These are phyloP conservation scores for Puffinus mauretanicus DNA, from an alignment of 2,113 vertebrate species.

Conservation along the genomic window DNA sequence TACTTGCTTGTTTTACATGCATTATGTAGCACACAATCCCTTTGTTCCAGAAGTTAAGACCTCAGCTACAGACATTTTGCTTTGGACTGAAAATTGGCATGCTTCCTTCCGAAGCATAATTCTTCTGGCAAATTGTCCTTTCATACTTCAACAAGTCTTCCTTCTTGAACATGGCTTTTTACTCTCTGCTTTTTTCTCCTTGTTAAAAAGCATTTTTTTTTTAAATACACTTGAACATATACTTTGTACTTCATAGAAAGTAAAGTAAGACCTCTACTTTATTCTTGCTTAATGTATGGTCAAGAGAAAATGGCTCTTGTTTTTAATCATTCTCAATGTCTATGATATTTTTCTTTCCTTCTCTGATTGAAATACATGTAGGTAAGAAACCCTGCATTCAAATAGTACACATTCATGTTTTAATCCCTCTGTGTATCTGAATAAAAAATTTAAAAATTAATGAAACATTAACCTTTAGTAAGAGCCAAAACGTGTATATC, in stretches of 20 bases:
- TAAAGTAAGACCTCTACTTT: neutral
- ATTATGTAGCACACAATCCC: neutral
- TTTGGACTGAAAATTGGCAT: conserved; percentile 19
- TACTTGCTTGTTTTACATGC: conserved; percentile 30
- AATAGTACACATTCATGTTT: neutral
- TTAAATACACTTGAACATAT: neutral
- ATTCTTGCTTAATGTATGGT: neutral
- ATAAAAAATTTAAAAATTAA: neutral
- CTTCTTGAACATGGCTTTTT: neutral
- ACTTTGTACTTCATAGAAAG: neutral
- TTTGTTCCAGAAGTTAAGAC: conserved; percentile 34
- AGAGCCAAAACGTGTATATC: neutral
- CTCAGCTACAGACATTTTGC: conserved; percentile 2
- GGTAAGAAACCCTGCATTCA: neutral
- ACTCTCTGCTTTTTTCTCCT: neutral
- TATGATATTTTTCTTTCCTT: neutral
- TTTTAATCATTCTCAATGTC: neutral
- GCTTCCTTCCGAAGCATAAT: neutral
- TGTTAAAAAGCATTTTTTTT: neutral
- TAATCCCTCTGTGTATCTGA: neutral
- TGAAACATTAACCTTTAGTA: neutral
- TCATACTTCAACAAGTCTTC: neutral
- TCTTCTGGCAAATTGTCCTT: conserved; percentile 11
- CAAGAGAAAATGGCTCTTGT: neutral
- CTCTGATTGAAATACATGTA: neutral